Conservation (phyloP, 2,113 vertebrate genomes). For the Vanacampus margaritifer region DNA sequence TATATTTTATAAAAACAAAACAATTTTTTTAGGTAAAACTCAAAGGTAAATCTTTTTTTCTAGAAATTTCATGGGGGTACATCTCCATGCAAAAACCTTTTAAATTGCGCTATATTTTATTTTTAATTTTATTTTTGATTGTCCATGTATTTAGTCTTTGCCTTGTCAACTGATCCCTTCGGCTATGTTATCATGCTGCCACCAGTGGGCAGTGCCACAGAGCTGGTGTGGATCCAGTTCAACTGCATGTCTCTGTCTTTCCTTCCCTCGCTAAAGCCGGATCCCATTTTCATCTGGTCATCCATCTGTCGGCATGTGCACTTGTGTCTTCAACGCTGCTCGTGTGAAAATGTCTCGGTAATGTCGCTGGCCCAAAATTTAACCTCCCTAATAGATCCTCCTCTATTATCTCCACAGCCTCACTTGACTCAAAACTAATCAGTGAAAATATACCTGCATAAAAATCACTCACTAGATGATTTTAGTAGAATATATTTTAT, state of each 20-base stretch:
- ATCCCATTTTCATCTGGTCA: conserved; percentile 15
- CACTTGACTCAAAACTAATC: background rate
- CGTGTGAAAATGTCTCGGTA: conserved; percentile 25
- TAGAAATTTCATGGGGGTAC: background rate
- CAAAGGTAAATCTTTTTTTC: background rate
- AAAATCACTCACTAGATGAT: conserved; percentile 16
- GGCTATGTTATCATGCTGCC: conserved; percentile 70
- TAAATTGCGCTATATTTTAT: background rate
- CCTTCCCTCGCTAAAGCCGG: background rate
- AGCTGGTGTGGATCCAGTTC: conserved; percentile 58
- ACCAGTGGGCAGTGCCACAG: conserved; percentile 78
- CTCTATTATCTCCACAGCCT: conserved; percentile 1
- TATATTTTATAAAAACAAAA: background rate
- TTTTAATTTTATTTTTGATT: background rate
- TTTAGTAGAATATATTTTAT: background rate
- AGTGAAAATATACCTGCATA: background rate
- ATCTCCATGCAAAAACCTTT: background rate
- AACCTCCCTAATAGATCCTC: conserved; percentile 15
- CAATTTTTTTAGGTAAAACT: background rate
- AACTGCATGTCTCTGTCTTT: conserved; percentile 17
- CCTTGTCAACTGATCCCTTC: conserved; percentile 37
- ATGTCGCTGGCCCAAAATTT: conserved; percentile 24
- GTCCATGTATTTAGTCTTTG: background rate
- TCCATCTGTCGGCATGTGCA: conserved; percentile 26
- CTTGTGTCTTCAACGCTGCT: conserved; percentile 18